phyloP scores from a whole-genome alignment of 2,888 invertebrate genomes.

The Chironomus riparius region DNA sequence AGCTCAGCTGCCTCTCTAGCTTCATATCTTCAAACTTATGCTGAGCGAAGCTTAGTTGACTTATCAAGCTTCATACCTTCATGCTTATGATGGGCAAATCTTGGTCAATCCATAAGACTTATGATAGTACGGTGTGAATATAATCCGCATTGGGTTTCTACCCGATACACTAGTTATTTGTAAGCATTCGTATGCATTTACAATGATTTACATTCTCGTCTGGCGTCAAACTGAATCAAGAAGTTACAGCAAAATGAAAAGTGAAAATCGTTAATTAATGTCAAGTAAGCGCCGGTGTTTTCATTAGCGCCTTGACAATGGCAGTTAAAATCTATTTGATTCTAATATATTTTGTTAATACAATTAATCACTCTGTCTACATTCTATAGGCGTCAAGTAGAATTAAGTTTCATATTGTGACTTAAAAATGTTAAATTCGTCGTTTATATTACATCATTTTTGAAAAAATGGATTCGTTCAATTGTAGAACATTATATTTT shows the following conservation, averaged over 20 bases:
- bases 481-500: no score
- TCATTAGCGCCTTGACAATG: constrained; percentile 6
- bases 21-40: no score
- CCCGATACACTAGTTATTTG: no score
- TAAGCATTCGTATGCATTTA: not conserved
- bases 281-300: not conserved
- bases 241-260: not conserved
- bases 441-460: no score
- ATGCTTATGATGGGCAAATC: no score
- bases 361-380: not conserved
- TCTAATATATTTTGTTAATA: not conserved
- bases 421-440: constrained; percentile 1
- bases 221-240: constrained; percentile 2
- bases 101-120: no score
- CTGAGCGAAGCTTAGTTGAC: no score
- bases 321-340: not conserved
- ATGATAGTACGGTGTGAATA: no score
- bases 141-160: no score
- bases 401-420: not conserved
- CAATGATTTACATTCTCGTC: not conserved
- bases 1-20: no score
- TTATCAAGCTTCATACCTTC: no score
- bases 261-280: constrained; percentile 14
- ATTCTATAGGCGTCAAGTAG: not conserved
- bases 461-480: no score